A percentile compares a stretch with the other conserved stretches of the same genome.
Conservation (phyloP, 2,797 vertebrate genomes). For the Avahi laniger region DNA sequence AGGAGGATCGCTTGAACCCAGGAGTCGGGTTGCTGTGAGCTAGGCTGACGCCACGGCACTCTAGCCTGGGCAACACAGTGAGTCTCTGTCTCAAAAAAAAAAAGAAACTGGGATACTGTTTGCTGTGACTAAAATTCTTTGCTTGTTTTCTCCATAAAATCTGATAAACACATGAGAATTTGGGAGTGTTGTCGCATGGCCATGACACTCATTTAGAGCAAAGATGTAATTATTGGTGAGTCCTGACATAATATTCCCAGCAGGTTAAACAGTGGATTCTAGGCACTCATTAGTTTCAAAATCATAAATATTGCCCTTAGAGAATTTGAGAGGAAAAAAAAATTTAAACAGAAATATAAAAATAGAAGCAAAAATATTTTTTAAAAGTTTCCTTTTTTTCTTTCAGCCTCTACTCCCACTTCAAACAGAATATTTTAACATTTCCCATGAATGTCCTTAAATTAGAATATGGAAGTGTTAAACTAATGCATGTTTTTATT, state of each 20-base stretch:
- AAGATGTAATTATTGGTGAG: not conserved
- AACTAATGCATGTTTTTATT: slow-evolving; percentile 7
- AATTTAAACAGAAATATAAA: slow-evolving; percentile 29
- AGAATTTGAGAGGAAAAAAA: not conserved
- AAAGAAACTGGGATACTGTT: not conserved
- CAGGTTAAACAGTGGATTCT: not conserved
- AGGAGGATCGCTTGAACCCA: no score
- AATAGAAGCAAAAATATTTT: slow-evolving; percentile 48
- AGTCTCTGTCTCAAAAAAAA: no score
- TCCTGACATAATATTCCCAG: not conserved
- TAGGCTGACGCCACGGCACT: no score
- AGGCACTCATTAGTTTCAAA: not conserved
- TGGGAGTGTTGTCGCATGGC: no score
- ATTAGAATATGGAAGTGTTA: slow-evolving; percentile 38
- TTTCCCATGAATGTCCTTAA: slow-evolving; percentile 53
- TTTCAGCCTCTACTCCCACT: slow-evolving; percentile 9
- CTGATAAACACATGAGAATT: not conserved
- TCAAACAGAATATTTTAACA: slow-evolving; percentile 48
- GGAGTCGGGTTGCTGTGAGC: no score
- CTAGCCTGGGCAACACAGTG: no score
- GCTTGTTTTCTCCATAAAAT: not conserved
- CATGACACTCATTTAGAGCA: not conserved
- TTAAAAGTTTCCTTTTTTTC: not conserved
- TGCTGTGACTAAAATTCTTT: not conserved
- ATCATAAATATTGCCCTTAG: not conserved